These are phyloP conservation scores for Clytia hemisphaerica DNA, from an alignment of 30 jellyfish, hydroid and myxozoan species.

Conservation along the genomic window DNA sequence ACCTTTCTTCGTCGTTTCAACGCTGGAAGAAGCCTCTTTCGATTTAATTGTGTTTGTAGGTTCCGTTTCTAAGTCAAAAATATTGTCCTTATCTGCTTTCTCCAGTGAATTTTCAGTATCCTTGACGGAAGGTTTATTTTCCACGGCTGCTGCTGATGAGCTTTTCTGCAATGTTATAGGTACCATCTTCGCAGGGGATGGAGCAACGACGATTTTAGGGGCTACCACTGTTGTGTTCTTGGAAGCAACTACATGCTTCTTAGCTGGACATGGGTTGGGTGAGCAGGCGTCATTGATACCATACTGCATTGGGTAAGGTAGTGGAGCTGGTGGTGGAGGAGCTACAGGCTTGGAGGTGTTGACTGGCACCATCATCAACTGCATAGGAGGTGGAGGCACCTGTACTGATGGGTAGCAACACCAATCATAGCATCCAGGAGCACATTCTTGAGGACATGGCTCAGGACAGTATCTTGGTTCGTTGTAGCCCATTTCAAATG, in stretches of 20 bases:
- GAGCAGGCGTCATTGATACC: conserved; percentile 11
- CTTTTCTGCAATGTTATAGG: no score
- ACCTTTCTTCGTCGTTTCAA: no score
- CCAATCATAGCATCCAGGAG: conserved; percentile 98
- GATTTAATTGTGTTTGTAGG: no score
- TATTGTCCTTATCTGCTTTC: no score
- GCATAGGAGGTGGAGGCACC: conserved; percentile 65
- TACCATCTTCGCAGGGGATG: no score
- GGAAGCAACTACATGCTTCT: conserved; percentile 22
- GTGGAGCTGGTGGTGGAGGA: conserved; percentile 66
- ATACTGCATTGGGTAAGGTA: conserved; percentile 33
- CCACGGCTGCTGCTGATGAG: no score
- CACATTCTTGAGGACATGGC: conserved; percentile 89
- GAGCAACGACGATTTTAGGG: neutral
- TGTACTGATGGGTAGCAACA: conserved; percentile 86
- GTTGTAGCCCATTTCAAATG: conserved; percentile 31
- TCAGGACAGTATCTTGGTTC: conserved; percentile 89
- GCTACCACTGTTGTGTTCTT: neutral
- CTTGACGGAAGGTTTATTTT: no score
- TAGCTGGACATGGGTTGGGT: conserved; percentile 30
- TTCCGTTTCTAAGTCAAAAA: no score
- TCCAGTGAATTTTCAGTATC: no score
- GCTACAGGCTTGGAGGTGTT: conserved; percentile 61
- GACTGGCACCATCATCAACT: conserved; percentile 71
- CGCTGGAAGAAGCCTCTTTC: no score